These are phyloP conservation scores for Lordiphosa andalusiaca DNA, from an alignment of 2,888 invertebrate genomes.

Conservation along the genomic window DNA sequence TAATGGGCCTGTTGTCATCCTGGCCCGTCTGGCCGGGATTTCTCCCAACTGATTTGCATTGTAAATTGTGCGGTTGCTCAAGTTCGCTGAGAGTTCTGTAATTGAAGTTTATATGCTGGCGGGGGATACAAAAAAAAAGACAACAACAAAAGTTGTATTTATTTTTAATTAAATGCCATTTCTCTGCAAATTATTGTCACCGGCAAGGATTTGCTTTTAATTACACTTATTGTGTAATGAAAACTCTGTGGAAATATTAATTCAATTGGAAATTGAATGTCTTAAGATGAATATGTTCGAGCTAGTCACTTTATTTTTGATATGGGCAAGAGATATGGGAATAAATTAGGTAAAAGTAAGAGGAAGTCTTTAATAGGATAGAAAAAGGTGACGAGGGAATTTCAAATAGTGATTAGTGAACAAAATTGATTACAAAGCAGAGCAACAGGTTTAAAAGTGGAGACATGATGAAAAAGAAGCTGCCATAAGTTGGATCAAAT, in stretches of 20 bases:
- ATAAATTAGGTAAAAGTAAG: too few species aligned
- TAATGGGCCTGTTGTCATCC: slow-evolving; percentile 53
- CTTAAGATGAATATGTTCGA: too few species aligned
- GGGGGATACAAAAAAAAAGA: slow-evolving; percentile 9
- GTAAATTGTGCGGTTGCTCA: slow-evolving; percentile 50
- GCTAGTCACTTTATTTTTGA: too few species aligned
- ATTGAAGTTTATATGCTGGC: too few species aligned
- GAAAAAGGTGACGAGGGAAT: too few species aligned
- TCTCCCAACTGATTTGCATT: slow-evolving; percentile 45
- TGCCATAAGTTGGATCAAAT: too few species aligned
- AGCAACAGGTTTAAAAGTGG: too few species aligned
- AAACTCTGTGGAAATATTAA: neutral
- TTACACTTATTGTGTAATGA: slow-evolving; percentile 7
- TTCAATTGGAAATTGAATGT: neutral
- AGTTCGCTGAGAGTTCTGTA: slow-evolving; percentile 20
- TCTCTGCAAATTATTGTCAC: slow-evolving; percentile 46
- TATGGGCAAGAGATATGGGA: too few species aligned
- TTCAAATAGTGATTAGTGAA: too few species aligned
- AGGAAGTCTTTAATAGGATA: too few species aligned
- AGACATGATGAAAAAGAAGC: too few species aligned
- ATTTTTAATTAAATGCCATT: slow-evolving; percentile 69
- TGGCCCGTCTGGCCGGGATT: slow-evolving; percentile 13
- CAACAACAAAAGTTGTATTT: slow-evolving; percentile 39
- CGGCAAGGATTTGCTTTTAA: slow-evolving; percentile 15
- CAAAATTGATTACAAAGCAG: too few species aligned